Evolutionary conservation across 2,888 invertebrate species (phyloP), one percentile per base, ranked within the genome.

Genomic region (Synergus gifuensis): DNA sequence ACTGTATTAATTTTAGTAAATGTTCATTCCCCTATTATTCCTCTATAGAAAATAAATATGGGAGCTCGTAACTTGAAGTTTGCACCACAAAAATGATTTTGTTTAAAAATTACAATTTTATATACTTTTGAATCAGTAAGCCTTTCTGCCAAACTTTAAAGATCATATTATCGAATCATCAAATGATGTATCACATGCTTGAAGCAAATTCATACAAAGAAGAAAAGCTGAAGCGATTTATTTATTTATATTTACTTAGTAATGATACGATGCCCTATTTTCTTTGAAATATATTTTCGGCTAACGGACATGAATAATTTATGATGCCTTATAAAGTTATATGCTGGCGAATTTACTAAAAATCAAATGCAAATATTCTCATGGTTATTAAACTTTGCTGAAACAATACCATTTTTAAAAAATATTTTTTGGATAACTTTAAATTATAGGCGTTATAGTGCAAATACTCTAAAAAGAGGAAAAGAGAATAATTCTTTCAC

Each of bases 111-210:
- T 36, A 36, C 16, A 16, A 16, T 16, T 7, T 49, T n/a, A 16
- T 16, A 49, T 49, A 1, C 16, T 16, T 49, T 49, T 49, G 16
- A 5, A 16, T 16, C 49, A 49, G 49, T 49, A 16, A 16, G 7
- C 16, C 5, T 49, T n/a, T 49, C 5, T n/a, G 16, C 5, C 16
- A 16, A n/a, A 49, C 16, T 5, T 49, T 4, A 16, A 49, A 49
- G 16, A 16, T 49, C 4, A 49, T 54, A 54, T 54, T 54, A 60
- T 12, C 12, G 22, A 22, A 60, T 60, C 1, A 62, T 62, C n/a
- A 18, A 42, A 44, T 28, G 9, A 44, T 46, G 22, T 46, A 46
- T 67, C n/a, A 73, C 73, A 58, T 73, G 73, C 73, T 54, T 54
- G 54, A 73, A 73, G 11, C 22, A 4, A 67, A n/a, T 73, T 58